These are phyloP conservation scores for Bubalus kerabau DNA, from an alignment of 2,113 vertebrate genomes.

Conservation along the genomic window DNA sequence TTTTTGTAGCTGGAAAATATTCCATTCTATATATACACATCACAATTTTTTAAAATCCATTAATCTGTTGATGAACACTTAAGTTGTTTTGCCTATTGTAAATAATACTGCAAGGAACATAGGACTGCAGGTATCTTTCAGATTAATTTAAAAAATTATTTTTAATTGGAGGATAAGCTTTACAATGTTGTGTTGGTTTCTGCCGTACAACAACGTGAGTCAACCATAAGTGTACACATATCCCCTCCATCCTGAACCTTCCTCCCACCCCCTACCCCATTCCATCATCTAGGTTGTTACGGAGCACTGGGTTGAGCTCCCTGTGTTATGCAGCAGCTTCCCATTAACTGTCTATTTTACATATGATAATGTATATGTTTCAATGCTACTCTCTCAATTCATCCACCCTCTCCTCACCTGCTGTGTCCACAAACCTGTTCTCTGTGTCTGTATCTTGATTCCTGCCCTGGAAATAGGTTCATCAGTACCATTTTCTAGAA, in stretches of 20 bases:
- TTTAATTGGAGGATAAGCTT: not conserved
- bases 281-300: not conserved
- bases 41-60: not conserved
- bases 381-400: not conserved
- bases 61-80: not conserved
- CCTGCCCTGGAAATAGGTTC: no score
- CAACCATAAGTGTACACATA: not conserved
- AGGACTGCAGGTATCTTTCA: not conserved
- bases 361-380: not conserved
- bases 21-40: not conserved
- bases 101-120: not conserved
- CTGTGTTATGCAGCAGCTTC: not conserved
- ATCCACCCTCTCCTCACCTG: no score
- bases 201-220: not conserved
- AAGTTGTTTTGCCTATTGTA: not conserved
- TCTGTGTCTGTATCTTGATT: no score
- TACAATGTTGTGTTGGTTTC: not conserved
- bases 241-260: not conserved
- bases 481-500: no score
- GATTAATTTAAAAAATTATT: not conserved
- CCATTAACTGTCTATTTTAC: not conserved
- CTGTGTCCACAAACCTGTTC: no score
- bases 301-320: not conserved
- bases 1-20: not conserved
- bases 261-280: not conserved